A percentile compares a stretch with the other conserved stretches of the same genome.
These are phyloP conservation scores for Neosilurus hyrtlii DNA, from an alignment of 2,797 vertebrate species.

Conservation along the genomic window DNA sequence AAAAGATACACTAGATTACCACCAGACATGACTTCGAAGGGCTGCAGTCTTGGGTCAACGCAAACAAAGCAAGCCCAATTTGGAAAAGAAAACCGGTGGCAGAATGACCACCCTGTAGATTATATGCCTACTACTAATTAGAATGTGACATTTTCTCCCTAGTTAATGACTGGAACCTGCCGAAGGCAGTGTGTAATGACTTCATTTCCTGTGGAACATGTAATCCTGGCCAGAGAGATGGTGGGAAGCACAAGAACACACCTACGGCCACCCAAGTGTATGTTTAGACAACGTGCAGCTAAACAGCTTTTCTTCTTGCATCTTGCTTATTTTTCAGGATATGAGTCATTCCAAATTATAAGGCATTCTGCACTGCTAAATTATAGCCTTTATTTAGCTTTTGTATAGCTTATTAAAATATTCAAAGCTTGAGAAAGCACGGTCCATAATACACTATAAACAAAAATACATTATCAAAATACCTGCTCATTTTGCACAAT, in stretches of 20 bases:
- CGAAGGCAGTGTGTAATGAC: conserved; percentile 63
- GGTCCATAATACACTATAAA: conserved; percentile 18
- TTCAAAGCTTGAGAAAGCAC: conserved; percentile 24
- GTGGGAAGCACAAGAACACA: conserved; percentile 45
- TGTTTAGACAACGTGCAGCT: conserved; percentile 26
- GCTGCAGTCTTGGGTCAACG: conserved; percentile 1
- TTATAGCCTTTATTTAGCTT: conserved; percentile 35
- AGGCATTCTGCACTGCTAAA: conserved; percentile 12
- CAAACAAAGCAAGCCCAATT: conserved; percentile 15
- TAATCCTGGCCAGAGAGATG: conserved; percentile 58
- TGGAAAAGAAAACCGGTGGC: conserved; percentile 34
- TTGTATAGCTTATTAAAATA: conserved; percentile 12
- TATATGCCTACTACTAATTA: conserved; percentile 44
- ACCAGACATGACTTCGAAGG: not conserved
- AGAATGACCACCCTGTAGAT: conserved; percentile 36
- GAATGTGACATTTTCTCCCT: conserved; percentile 51
- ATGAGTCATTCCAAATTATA: conserved; percentile 43
- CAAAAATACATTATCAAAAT: conserved; percentile 10
- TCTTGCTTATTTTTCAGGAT: conserved; percentile 32
- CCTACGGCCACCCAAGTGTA: conserved; percentile 39
- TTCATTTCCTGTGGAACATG: conserved; percentile 72
- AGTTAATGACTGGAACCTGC: conserved; percentile 61
- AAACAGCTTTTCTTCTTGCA: conserved; percentile 23
- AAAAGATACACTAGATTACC: not conserved
- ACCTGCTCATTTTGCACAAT: not conserved